These are phyloP conservation scores for Synergus japonicus DNA, from an alignment of 2,888 invertebrate genomes.

Conservation along the genomic window DNA sequence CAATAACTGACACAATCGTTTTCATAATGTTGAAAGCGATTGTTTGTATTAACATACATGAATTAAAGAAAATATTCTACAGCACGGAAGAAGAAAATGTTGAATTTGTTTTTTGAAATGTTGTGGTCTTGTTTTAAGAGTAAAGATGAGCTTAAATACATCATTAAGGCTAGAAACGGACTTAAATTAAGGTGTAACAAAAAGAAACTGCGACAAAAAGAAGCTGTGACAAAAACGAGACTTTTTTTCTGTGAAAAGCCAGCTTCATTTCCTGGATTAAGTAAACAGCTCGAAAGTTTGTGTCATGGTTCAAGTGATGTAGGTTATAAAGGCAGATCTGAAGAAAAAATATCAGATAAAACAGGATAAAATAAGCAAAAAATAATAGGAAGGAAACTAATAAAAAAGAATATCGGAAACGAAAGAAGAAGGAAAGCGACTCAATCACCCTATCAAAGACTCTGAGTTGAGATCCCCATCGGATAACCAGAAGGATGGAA, in stretches of 20 bases:
- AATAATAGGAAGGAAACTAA: neutral
- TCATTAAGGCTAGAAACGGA: no score
- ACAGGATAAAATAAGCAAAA: neutral
- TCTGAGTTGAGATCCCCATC: slow-evolving; percentile 69
- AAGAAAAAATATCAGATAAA: neutral
- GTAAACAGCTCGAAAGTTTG: neutral
- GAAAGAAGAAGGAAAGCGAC: slow-evolving; percentile 53
- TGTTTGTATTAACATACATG: neutral
- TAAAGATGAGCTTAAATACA: no score
- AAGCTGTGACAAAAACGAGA: no score
- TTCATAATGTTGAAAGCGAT: neutral
- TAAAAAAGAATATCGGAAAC: slow-evolving; percentile 45
- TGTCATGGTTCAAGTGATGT: neutral
- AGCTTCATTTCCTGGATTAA: neutral
- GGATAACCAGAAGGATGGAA: slow-evolving; percentile 67
- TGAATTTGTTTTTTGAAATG: no score
- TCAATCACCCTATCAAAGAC: slow-evolving; percentile 69
- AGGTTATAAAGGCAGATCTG: neutral
- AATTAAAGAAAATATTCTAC: no score
- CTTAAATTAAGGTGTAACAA: no score
- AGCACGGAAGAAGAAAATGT: no score
- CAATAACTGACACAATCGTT: neutral
- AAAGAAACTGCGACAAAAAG: no score
- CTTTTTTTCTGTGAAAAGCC: neutral
- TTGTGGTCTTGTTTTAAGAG: no score